Evolutionary conservation across 2,888 invertebrate species (phyloP), one percentile per base, ranked within the genome.

Genomic region (Lottia gigantea): DNA sequence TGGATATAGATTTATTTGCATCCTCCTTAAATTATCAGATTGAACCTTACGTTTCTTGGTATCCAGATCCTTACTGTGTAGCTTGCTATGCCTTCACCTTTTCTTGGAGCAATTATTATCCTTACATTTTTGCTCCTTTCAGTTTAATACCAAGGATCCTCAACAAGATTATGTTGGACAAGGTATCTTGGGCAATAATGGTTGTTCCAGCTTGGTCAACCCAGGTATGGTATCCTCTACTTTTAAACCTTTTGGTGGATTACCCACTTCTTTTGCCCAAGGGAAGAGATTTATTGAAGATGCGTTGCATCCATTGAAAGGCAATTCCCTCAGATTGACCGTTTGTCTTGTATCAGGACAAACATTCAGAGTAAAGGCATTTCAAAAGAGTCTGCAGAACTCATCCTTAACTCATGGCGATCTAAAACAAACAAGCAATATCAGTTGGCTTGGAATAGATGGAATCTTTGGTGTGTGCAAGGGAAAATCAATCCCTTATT

Each of bases 61-160:
- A 55, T 6, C 46, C 64, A 64, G 71, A 75, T 64, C 73, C 73
- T 25, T 66, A 70, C 25, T 69, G 69, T 26, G 31, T 64, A 11
- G 45, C 25, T n/a, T 31, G 15, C 23, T 66, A 72, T 72, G 69
- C 72, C 19, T 76, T 76, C 62, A 46, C 66, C 15, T 7, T 72
- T 46, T 64, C 66, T 19, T 76, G 76, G 76, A 67, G 67, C 23
- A 55, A 63, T 12, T 72, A 64, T 46, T 46, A 49, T 45, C 74
- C 72, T 61, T 76, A 76, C 25, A 68, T 76, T 67, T 76, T 74
- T 46, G 71, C 68, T 14, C 71, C 71, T 45, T 76, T 76, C 55
- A 46, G 64, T 46, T 19, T 72, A 19, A 46, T 69, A 2, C 68
- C 67, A 4, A 66, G 31, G 26, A 45, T 71, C n/a, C 23, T 74